Evolutionary conservation across 2,113 vertebrate species (phyloP), one percentile per base, ranked within the genome.

Genomic region (Pavo muticus): DNA sequence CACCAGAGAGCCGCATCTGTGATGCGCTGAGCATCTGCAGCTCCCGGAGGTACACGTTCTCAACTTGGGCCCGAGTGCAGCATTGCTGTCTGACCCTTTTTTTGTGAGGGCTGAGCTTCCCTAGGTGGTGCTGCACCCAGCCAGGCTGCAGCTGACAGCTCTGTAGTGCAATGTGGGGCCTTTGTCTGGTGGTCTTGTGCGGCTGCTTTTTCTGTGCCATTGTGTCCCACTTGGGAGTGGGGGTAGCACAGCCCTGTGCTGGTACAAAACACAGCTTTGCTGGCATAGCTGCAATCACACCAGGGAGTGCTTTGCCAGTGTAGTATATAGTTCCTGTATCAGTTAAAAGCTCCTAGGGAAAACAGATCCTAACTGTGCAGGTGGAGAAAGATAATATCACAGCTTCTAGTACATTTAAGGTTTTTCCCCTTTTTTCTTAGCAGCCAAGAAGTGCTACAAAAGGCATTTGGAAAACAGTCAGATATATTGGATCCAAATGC

Each of bases 271-370:
- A 54, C 92, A 86, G 83, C 88, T 91, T 90, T 90, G 86, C 94
- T 90, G 92, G 80, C 70, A 42, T 48, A 77, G 90, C 47, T 86
- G 90, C 90, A 64, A 3, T 86, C 92, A 93, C 96, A 90, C 95
- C 86, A 88, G 95, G 95, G 94, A 96, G 94, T 96, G 91, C 92
- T 96, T 96, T 12, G 3, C 88, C 69, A 29, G 73, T 8, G 2
- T 93, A 81, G 81, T 95, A 94, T 96, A 94, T 94, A 87, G 94
- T 64, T 87, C 92, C 84, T 92, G 87, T 96, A 94, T 78, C 88
- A 0, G 40, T 75, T 95, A 96, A 95, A 95, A 92, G 91, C 94
- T 94, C 96, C 92, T 75, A 84, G 95, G 94, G 95, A 96, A 94
- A 96, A 95, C 65, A 72, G 63, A 95, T 77, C 67, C 90, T 95